Evolutionary conservation across 2,113 vertebrate genomes (phyloP), one percentile per base, ranked within the genome.

Genomic region (Cynocephalus volans): DNA sequence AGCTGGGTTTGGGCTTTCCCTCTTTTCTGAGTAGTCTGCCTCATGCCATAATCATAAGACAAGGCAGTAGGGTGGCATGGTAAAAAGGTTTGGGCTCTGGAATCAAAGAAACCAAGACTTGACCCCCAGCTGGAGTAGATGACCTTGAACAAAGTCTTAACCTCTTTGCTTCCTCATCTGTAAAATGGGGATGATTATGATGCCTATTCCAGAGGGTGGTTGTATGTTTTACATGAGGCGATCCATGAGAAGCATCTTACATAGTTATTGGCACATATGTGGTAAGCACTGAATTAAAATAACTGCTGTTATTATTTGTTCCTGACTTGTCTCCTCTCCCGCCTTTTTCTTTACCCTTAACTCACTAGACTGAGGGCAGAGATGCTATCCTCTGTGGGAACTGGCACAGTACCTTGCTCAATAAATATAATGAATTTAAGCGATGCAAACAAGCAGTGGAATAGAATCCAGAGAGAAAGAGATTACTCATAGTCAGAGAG

Each of bases 131-230:
- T 81, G 52, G 18, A 54, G 12, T 81, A n/a, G 81, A 19, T 72
- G 15, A 93, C 67, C 92, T 50, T 83, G 41, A 85, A 64, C 45
- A 92, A n/a, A 72, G 69, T 95, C 31, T 88, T 56, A 72, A 82
- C 64, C 33, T 69, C 13, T 58, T 60, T 87, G 6, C 87, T 77
- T 60, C 56, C 50, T 95, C 24, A 33, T 70, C 60, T 80, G 7
- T 88, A 87, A 62, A 82, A 76, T 58, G 7, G 62, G 8, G 50
- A 1, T 69, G 64, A 88, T 58, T 54, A 36, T 73, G 60, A 26
- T 84, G 8, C 65, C 33, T 93, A 1, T 80, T 56, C 21, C 17
- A n/a, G 26, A 84, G 41, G 21, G 26, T 28, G 23, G 15, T 77
- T 89, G 9, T 5, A 60, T 45, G 28, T 65, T 82, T 86, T 84